These are phyloP conservation scores for Phainopepla nitens DNA, from an alignment of 2,113 vertebrate genomes.

Conservation along the genomic window DNA sequence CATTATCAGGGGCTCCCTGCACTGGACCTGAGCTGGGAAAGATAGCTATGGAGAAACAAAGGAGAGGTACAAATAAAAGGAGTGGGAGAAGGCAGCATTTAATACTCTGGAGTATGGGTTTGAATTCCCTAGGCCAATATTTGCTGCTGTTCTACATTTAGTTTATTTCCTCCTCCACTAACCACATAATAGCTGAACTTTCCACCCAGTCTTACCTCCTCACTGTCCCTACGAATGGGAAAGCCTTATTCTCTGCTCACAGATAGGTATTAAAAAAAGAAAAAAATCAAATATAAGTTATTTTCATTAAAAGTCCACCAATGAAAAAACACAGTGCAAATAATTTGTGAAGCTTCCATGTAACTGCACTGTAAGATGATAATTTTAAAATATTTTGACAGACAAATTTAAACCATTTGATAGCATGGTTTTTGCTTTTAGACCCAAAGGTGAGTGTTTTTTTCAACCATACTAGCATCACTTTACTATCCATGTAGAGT, in stretches of 20 bases:
- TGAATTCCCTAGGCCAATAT: neutral
- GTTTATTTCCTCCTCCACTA: neutral
- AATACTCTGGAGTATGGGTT: neutral
- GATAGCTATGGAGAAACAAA: neutral
- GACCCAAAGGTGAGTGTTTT: neutral
- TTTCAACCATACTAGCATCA: neutral
- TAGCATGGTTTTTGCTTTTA: neutral
- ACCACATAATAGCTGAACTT: neutral
- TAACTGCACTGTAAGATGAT: neutral
- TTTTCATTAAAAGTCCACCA: neutral
- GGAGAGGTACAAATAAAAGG: neutral
- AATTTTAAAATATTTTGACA: neutral
- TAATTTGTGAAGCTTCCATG: neutral
- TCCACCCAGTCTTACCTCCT: neutral
- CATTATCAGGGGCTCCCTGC: neutral
- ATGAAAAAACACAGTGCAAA: neutral
- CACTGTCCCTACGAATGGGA: neutral
- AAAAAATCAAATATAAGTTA: neutral
- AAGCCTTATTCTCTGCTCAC: neutral
- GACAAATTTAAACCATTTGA: neutral
- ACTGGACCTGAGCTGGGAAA: neutral
- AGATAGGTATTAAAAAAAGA: neutral
- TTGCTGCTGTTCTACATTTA: neutral
- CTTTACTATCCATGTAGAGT: neutral
- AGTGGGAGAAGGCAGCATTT: neutral